These are phyloP conservation scores for Myiagra hebetior DNA, from an alignment of 2,113 vertebrate species.

Conservation along the genomic window DNA sequence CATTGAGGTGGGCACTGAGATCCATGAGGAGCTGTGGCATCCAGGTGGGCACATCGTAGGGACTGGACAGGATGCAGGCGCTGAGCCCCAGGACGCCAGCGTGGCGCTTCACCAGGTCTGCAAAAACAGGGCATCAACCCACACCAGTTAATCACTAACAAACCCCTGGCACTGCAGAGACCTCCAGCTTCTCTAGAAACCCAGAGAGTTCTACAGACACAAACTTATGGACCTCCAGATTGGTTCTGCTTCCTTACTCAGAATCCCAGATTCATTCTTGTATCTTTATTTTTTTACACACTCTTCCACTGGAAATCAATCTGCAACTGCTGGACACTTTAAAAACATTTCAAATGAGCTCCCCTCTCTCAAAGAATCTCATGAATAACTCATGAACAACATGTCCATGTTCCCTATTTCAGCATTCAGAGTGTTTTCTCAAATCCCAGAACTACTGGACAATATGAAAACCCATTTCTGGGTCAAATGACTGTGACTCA, in stretches of 20 bases:
- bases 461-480: neutral
- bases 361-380: neutral
- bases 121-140: neutral
- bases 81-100: conserved; percentile 95
- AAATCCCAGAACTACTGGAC: neutral
- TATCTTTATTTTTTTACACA: neutral
- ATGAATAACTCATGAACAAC: neutral
- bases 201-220: neutral
- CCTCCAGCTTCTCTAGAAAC: neutral
- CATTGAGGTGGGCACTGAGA: conserved; percentile 93
- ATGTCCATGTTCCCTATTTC: neutral
- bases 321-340: neutral
- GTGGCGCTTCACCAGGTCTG: conserved; percentile 91
- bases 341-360: neutral
- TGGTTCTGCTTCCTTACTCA: neutral
- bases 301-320: neutral
- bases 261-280: neutral
- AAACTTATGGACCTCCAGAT: neutral
- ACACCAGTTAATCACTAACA: neutral
- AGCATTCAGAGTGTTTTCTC: neutral
- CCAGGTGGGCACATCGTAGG: conserved; percentile 95
- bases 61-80: conserved; percentile 93
- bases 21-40: conserved; percentile 98
- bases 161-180: too few species aligned
- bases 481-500: neutral